Evolutionary conservation across 2,888 invertebrate genomes (phyloP), one percentile per base, ranked within the genome.

Genomic region (Drosophila multiciliata): DNA sequence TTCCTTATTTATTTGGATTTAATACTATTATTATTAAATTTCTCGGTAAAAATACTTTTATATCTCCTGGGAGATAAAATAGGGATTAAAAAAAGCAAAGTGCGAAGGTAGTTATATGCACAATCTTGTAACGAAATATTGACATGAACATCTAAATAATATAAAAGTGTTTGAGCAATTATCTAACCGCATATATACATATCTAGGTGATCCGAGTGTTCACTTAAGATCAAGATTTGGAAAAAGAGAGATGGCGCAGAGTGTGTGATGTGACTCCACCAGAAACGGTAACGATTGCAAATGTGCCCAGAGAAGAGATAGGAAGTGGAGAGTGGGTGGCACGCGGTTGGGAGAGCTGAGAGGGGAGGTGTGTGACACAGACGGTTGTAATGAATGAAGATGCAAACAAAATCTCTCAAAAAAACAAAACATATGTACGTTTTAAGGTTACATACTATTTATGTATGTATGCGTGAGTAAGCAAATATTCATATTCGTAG

Each of bases 381-480:
- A 26, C n/a, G 62, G 49, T 12, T 33, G 50, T 32, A 60, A 49
- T 50, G 62, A 66, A 83, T 71, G 69, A 59, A 74, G 74, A 87
- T 84, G 78, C 67, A 73, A 76, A 86, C 71, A 73, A 83, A 75
- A 79, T 70, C 59, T 60, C 26, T 17, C 74, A 58, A 64, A 32
- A 66, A 26, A 17, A 3, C 9, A 32, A n/a, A 50, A 38, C 1
- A 38, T 17, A 23, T 29, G 55, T 52, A 50, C 53, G 78, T 78
- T 54, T 48, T 80, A 50, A 62, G 81, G 78, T 71, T 81, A 55
- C 54, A 54, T 11, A 36, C 36, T 32, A 23, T 32, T 15, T 20
- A 15, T 9, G 11, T 9, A 35, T 53, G 33, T 23, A 35, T 15
- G 33, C 20, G 33, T 9, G 33, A 35, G 20, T 53, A 36, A 49